phyloP scores from a whole-genome alignment of 2,113 vertebrate genomes.

The Platysternon megacephalum region DNA sequence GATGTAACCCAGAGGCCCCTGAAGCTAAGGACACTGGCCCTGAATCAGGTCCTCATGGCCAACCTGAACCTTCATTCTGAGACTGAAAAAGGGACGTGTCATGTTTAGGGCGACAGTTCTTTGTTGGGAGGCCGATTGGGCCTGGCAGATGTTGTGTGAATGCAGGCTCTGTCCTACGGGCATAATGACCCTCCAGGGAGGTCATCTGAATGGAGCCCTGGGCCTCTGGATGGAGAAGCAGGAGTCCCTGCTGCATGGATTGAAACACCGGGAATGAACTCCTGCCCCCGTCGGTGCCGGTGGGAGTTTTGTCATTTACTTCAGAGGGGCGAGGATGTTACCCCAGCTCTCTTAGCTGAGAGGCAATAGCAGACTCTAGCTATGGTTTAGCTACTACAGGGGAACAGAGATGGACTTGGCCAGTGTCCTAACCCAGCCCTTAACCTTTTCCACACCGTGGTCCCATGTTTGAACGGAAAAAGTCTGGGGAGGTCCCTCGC shows the following conservation, averaged over 20 bases:
- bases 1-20: neutral
- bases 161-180: neutral
- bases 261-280: neutral
- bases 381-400: neutral
- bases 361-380: neutral
- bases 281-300: neutral
- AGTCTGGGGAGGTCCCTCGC: neutral
- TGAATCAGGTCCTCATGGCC: neutral
- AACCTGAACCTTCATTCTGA: fast-evolving
- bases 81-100: neutral
- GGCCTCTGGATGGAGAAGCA: neutral
- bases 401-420: neutral
- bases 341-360: neutral
- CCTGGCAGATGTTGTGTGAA: fast-evolving
- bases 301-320: neutral
- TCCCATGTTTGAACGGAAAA: neutral
- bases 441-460: neutral
- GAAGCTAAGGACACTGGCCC: neutral
- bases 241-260: neutral
- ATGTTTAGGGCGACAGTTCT: neutral
- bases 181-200: fast-evolving
- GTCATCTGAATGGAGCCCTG: neutral
- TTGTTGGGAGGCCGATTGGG: neutral
- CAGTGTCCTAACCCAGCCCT: neutral
- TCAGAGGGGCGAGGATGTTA: neutral